phyloP scores from a whole-genome alignment of 1,140 invertebrate species.

The Bombus waltoni region DNA sequence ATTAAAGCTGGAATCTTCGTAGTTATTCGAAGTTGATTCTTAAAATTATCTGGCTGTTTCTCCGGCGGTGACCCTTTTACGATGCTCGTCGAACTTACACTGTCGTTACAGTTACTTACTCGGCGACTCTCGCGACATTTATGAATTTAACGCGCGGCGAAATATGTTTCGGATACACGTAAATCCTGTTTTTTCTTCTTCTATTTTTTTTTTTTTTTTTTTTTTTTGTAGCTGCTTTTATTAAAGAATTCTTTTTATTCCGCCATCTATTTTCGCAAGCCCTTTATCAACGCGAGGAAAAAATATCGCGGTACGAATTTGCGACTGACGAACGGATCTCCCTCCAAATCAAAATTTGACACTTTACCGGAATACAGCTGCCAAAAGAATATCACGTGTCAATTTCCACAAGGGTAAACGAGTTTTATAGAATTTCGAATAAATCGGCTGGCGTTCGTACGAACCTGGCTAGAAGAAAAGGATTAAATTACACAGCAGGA shows the following conservation, averaged over 20 bases:
- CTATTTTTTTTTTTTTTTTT: no score
- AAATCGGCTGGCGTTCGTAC: neutral
- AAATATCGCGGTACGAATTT: no score
- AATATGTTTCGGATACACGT: neutral
- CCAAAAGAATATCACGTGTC: neutral
- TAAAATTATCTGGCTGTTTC: constrained; percentile 11
- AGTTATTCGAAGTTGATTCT: constrained; percentile 17
- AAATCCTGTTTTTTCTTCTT: neutral
- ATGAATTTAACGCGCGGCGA: neutral
- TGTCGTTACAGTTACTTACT: neutral
- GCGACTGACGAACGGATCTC: neutral
- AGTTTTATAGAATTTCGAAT: neutral
- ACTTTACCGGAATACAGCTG: neutral
- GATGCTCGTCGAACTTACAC: neutral
- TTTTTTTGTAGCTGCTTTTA: no score
- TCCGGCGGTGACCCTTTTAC: neutral
- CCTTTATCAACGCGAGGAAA: no score
- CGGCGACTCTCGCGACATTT: no score
- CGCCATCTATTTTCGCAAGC: no score
- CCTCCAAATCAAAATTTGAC: neutral
- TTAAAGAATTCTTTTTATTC: no score
- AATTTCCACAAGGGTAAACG: neutral
- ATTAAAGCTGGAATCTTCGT: constrained; percentile 13
- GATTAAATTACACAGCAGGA: constrained; percentile 14
- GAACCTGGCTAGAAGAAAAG: neutral